Base-by-base conservation (phyloP, 2,113 vertebrate genomes). In the Anseranas semipalmata region DNA sequence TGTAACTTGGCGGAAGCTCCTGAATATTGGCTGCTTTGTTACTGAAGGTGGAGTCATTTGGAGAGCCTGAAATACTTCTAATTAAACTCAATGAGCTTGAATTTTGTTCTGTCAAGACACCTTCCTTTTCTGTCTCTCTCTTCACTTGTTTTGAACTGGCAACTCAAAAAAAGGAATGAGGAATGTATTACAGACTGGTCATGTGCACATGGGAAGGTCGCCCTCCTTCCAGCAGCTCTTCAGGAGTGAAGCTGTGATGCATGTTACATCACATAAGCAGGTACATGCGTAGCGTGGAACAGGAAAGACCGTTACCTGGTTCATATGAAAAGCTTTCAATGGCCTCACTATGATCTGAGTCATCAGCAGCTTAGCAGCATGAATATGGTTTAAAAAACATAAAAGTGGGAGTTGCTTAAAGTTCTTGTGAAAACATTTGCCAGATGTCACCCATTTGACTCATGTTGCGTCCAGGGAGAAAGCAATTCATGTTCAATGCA, bases 361-460 rank as follows among this genome's bases (percentile, higher is more conserved):
- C 82, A 83, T 27, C 71, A 90, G 66, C 66, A 92, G 48, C 39
- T 76, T 71, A 75, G 74, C 56, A 75, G 50, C 56, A 30, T 53
- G 48, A 74, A n/a, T 59, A 22, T 9, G 43, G 37, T 37, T 87
- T 30, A 9, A 70, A 78, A 76, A 70, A 12, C 19, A 43, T 63
- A 6, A n/a, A 90, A 83, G 50, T 87, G 39, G 72, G 82, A 84
- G 37, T 68, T 79, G 18, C 50, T 84, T 37, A 5, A 90, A 87
- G 30, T 74, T 70, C 77, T 59, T 5, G 33, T 79, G 67, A 78
- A 83, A 90, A 87, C 30, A 20, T 50, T 19, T 70, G 77, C 37
- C 72, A 75, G 82, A 74, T 75, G 72, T 59, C 56, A 52, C 66
- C 33, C 2, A 0, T 46, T 83, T 70, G 66, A 83, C 15, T 83